These are phyloP conservation scores for Leptopilina drosophilae DNA, from an alignment of 2,888 invertebrate species.

Conservation along the genomic window DNA sequence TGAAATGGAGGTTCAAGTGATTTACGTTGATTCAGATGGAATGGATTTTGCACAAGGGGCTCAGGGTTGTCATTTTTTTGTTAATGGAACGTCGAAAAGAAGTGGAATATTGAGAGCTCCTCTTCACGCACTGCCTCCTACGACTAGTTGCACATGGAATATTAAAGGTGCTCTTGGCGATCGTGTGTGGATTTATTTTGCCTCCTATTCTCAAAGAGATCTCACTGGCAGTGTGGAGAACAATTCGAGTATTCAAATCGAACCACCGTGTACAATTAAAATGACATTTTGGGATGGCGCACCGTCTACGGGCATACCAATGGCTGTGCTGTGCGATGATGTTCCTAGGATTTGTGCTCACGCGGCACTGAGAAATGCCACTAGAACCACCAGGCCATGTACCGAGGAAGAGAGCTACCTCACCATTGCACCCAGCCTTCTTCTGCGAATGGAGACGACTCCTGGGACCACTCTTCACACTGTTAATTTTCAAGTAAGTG, in stretches of 20 bases:
- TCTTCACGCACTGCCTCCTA: constrained; percentile 89
- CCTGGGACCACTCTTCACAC: constrained; percentile 87
- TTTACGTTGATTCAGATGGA: constrained; percentile 92
- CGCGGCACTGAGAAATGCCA: constrained; percentile 84
- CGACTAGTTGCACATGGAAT: constrained; percentile 91
- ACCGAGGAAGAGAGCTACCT: constrained; percentile 89
- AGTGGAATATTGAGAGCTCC: constrained; percentile 88
- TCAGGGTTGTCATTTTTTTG: constrained; percentile 73
- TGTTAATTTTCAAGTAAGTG: constrained; percentile 74
- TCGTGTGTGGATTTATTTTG: constrained; percentile 91
- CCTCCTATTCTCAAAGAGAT: constrained; percentile 89
- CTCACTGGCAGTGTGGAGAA: constrained; percentile 76
- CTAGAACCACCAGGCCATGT: constrained; percentile 88
- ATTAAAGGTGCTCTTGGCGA: constrained; percentile 89
- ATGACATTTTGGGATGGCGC: constrained; percentile 73
- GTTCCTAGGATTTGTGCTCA: constrained; percentile 91
- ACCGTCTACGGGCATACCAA: constrained; percentile 66
- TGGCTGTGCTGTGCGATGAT: constrained; percentile 78
- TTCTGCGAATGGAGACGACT: constrained; percentile 70
- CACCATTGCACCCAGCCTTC: constrained; percentile 76
- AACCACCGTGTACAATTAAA: constrained; percentile 66
- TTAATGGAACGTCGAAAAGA: constrained; percentile 80
- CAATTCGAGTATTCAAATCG: constrained; percentile 67
- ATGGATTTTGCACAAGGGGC: constrained; percentile 86
- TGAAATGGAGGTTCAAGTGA: constrained; percentile 91